phyloP scores from a whole-genome alignment of 2,888 invertebrate species.

The Oxyscelio sp. region DNA sequence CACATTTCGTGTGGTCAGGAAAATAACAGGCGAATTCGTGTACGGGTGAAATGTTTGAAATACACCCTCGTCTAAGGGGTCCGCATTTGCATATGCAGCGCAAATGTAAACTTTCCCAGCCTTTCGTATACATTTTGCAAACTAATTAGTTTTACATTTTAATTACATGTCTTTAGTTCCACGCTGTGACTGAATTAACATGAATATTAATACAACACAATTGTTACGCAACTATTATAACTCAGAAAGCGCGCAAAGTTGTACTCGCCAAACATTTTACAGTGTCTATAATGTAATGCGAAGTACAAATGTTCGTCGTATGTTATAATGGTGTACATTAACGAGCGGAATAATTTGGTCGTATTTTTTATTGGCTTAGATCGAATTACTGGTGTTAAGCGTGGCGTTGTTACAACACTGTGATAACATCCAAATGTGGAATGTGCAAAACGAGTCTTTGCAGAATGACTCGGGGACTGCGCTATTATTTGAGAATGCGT shows the following conservation, averaged over 20 bases:
- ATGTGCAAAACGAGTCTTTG: no score
- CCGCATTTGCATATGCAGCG: conserved; percentile 31
- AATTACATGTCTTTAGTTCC: conserved; percentile 35
- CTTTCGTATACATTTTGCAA: conserved; percentile 6
- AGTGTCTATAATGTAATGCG: neutral
- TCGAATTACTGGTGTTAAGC: neutral
- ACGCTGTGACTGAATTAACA: conserved; percentile 17
- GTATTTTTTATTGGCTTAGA: neutral
- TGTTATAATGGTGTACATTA: neutral
- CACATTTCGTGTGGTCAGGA: conserved; percentile 15
- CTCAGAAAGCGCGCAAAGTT: neutral
- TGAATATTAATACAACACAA: conserved; percentile 28
- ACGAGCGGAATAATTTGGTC: no score
- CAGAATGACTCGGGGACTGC: no score
- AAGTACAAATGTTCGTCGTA: neutral
- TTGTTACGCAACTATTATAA: conserved; percentile 37
- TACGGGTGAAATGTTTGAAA: no score
- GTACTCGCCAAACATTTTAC: conserved; percentile 23
- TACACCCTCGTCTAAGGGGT: no score
- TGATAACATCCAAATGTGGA: no score
- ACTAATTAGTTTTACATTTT: conserved; percentile 53
- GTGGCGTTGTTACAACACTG: no score
- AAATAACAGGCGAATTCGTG: conserved; percentile 6
- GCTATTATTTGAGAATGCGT: no score
- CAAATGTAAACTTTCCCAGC: conserved; percentile 26